Conservation (phyloP, 2,113 vertebrate genomes). For the Polypterus senegalus region DNA sequence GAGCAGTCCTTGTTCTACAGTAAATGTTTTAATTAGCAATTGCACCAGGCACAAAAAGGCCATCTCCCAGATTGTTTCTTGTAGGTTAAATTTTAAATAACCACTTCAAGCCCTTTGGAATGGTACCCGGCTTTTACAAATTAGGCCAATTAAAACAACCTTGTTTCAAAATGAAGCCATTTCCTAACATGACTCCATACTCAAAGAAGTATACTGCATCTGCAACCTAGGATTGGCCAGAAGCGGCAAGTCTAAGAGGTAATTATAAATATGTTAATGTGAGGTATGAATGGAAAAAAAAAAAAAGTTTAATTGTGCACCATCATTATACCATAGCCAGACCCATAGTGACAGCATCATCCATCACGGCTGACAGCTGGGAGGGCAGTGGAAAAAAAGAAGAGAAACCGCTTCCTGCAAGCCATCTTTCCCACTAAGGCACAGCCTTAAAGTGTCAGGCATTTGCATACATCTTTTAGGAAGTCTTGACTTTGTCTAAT, state of each 20-base stretch:
- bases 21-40: no score
- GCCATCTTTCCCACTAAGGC: background rate
- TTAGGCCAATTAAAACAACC: background rate
- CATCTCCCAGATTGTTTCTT: background rate
- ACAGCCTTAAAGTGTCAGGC: background rate
- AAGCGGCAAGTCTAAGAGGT: slow-evolving; percentile 7
- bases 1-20: no score
- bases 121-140: background rate
- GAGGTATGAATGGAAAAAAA: slow-evolving; percentile 17
- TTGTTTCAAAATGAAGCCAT: background rate
- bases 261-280: slow-evolving; percentile 31
- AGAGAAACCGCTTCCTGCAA: slow-evolving; percentile 9
- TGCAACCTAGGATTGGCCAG: background rate
- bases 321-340: slow-evolving; percentile 41
- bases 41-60: background rate
- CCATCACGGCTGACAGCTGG: slow-evolving; percentile 46
- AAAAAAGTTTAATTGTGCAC: slow-evolving; percentile 38
- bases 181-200: background rate
- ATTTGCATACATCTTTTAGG: background rate
- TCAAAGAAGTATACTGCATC: background rate
- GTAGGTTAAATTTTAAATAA: background rate
- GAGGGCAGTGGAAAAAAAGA: slow-evolving; percentile 21
- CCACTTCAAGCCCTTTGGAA: background rate
- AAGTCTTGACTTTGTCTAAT: background rate
- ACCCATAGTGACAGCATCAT: slow-evolving; percentile 37